Base-by-base conservation (phyloP, 92 coral and sea anemone genomes). In the Plumapathes pennacea region DNA sequence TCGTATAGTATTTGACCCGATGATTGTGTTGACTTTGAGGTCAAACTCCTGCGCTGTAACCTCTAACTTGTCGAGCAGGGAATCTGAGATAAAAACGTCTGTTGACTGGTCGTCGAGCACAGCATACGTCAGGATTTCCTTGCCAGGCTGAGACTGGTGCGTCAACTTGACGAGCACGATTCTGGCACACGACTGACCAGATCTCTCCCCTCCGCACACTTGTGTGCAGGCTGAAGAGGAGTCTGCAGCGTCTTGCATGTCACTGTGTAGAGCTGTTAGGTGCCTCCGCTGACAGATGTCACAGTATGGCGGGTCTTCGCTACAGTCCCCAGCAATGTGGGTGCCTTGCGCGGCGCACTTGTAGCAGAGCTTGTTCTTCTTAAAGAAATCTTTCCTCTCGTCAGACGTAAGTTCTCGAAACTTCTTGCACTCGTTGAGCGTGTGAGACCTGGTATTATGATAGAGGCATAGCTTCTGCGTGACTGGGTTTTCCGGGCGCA, bases 171-270 rank as follows among this genome's bases (percentile, higher is more conserved):
- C 56, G 11, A 75, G 66, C n/a, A 76, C 83, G 32, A 82, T 82
- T 58, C 79, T 60, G 8, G 78, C 78, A 38, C 89, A 82, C 17
- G 83, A 82, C 24, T 74, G 60, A 30, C 47, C 43, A 13, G 49
- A 10, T 60, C 73, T 66, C 67, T 78, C 64, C 65, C 62, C 62
- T 15, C 78, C 62, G 64, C 85, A 85, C 19, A 85, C 82, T 46
- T 78, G 77, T 46, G 75, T 84, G 62, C 85, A 72, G 29, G 72
- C 60, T 23, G 72, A 26, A 62, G 77, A 58, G 9, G 80, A 24
- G 3, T 22, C 9, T 41, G 67, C 44, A 50, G 60, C 13, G 4
- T 58, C 40, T n/a, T 48, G 53, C 20, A 15, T 50, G 33, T 32
- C n/a, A 21, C 18, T 23, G 24, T 74, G 77, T 10, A 75, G 70